phyloP scores from a whole-genome alignment of 2,888 invertebrate species.

The Gastracanthus pulcherrimus region DNA sequence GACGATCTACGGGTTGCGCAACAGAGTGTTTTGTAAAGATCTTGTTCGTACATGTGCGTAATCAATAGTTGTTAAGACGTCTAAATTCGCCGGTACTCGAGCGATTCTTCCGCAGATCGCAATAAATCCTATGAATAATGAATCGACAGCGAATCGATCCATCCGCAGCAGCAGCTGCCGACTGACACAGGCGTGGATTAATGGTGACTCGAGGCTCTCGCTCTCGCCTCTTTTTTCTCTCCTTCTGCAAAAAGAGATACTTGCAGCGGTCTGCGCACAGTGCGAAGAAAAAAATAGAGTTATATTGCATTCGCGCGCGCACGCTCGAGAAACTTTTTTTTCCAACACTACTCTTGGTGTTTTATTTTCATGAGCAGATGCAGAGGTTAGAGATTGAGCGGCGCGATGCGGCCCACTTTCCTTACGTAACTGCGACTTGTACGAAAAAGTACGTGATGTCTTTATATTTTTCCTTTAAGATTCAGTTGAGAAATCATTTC shows the following conservation, averaged over 20 bases:
- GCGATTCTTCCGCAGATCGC: slow-evolving; percentile 63
- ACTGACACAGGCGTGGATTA: slow-evolving; percentile 21
- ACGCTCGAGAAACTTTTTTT: background rate
- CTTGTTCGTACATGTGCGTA: too few relatives aligned
- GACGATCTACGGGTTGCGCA: background rate
- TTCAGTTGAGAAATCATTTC: too few relatives aligned
- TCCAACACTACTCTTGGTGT: background rate
- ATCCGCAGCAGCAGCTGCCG: background rate
- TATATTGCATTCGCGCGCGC: slow-evolving; percentile 24
- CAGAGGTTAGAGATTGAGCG: slow-evolving; percentile 33
- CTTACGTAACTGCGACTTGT: slow-evolving; percentile 23
- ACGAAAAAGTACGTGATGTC: too few relatives aligned
- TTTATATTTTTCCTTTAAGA: background rate
- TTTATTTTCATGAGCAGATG: slow-evolving; percentile 52
- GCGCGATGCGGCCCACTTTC: slow-evolving; percentile 23
- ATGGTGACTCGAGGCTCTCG: slow-evolving; percentile 32
- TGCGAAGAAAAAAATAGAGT: slow-evolving; percentile 44
- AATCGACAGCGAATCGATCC: slow-evolving; percentile 35
- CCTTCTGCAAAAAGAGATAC: slow-evolving; percentile 1
- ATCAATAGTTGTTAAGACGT: too few relatives aligned
- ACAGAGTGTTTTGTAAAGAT: background rate
- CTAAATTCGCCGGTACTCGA: slow-evolving; percentile 62
- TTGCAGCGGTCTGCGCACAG: background rate
- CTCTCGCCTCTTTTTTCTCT: background rate
- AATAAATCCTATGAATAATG: slow-evolving; percentile 52